These are phyloP conservation scores for Pedionomus torquatus DNA, from an alignment of 2,113 vertebrate species.

Conservation along the genomic window DNA sequence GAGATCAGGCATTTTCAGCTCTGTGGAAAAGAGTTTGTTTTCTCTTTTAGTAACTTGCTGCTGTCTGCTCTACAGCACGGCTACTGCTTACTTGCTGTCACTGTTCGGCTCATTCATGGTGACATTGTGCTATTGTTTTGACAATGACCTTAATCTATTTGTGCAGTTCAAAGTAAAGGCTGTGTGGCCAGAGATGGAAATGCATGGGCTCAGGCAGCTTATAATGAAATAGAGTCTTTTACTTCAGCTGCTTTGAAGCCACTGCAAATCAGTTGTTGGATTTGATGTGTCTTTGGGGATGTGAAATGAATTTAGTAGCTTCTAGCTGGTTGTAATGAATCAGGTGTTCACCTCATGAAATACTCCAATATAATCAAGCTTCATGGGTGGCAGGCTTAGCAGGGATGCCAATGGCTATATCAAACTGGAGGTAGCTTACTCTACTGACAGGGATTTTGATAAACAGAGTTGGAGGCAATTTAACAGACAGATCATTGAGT, in stretches of 20 bases:
- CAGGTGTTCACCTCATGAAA: neutral
- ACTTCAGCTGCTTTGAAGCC: slow-evolving; percentile 19
- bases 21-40: neutral
- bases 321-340: neutral
- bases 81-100: neutral
- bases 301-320: neutral
- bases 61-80: neutral
- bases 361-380: neutral
- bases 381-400: neutral
- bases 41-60: neutral
- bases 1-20: neutral
- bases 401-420: neutral
- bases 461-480: neutral
- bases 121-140: slow-evolving; percentile 18
- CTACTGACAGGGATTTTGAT: neutral
- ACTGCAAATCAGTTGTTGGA: slow-evolving; percentile 14
- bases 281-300: neutral
- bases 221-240: slow-evolving; percentile 13
- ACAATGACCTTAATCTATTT: slow-evolving; percentile 45
- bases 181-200: neutral
- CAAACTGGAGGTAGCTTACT: neutral
- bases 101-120: neutral
- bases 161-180: neutral
- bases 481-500: neutral
- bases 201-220: slow-evolving; percentile 11